Base-by-base conservation (phyloP, 2,888 invertebrate genomes). In the Heteromurus nitidus region DNA sequence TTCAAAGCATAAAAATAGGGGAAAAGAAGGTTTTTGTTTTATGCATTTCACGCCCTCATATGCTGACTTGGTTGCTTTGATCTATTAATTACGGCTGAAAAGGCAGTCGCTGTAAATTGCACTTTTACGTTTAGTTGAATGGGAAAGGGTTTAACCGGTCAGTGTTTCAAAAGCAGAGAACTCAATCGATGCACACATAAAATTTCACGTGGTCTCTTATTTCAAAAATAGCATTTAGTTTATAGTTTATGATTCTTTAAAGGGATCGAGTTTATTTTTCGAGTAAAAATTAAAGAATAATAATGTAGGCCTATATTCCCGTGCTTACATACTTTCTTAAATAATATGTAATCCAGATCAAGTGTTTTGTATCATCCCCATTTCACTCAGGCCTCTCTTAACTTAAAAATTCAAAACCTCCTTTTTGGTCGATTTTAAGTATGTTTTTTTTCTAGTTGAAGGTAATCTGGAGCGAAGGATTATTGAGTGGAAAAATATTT, bases 401-500 rank as follows among this genome's bases (percentile, higher is more conserved):
- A n/a, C n/a, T n/a, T n/a, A n/a, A n/a, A n/a, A n/a, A 47, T 18
- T 47, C 47, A 3, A 3, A 47, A 47, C 47, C 47, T 47, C 47
- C 7, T 47, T 47, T 47, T 47, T n/a, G 7, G 16, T 9, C 7
- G 13, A 24, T 67, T 67, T 68, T 69, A 31, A 53, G 53, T 69
- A 69, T 55, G 53, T 69, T 47, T 47, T 3, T 69, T 67, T 67
- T 79, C 31, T 70, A 79, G 79, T 70, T 79, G 70, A 79, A 79
- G 79, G 79, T 65, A 79, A 79, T 79, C 79, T 79, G 79, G 79
- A 79, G 62, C 79, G n/a, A 79, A 53, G 36, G n/a, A 69, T 20
- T 44, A 62, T 58, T n/a, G 13, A 60, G 36, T 20, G 24, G 11
- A 42, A 67, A 26, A 28, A 62, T 11, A 24, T 58, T 24, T 26